Evolutionary conservation across 2,888 invertebrate genomes (phyloP), one percentile per base, ranked within the genome.

Genomic region (Galeruca laticollis): DNA sequence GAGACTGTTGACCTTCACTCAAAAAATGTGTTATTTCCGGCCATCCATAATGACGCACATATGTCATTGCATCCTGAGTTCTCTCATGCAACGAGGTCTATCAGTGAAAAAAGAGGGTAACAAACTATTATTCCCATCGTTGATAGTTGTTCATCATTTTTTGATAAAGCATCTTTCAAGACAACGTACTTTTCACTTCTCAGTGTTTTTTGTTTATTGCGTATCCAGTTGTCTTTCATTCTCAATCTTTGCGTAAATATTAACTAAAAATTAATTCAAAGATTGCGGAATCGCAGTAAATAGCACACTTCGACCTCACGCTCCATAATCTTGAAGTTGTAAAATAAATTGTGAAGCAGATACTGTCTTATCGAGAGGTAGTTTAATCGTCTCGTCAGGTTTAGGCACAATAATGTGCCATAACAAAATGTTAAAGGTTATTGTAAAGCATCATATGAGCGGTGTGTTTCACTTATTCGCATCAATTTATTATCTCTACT

Each of bases 181-280:
- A 86, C 81, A 65, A 83, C 81, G 71, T 80, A 84, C 9, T 84
- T 73, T 73, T 84, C 77, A 33, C 77, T 52, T 57, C 82, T 78
- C 35, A 83, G 69, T 71, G 82, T 77, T n/a, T 56, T 31, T 73
- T 83, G 79, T 68, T 83, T 83, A 15, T 73, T 76, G 51, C 79
- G 65, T 15, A 84, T 74, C n/a, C 18, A 57, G n/a, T 35, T 35
- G 73, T 69, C 82, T 79, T 78, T 84, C 83, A 6, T 75, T 80
- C 72, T 84, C 83, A 11, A 84, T 80, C 79, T 84, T 84, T 0
- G 74, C 83, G 70, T 83, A 85, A 82, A 82, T 82, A 71, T 85
- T 82, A 37, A 84, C 84, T n/a, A 76, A 66, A 71, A 73, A 84
- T 70, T 84, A 84, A 56, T 82, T 78, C 66, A 79, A 81, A 84